Evolutionary conservation across 1,140 invertebrate species (phyloP).

Genomic region (Pseudomyrmex dendroicus): DNA sequence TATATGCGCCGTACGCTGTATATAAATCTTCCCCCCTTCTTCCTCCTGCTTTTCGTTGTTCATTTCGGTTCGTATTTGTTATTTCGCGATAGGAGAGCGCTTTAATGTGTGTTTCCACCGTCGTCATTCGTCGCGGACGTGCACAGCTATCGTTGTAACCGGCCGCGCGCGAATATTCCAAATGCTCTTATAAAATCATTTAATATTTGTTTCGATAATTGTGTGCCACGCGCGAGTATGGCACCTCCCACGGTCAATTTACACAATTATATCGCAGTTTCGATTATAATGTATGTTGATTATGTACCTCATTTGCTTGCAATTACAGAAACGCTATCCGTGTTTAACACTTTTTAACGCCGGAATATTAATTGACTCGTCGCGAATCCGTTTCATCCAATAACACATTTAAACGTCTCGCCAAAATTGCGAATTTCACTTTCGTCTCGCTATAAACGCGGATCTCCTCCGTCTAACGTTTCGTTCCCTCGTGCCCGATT

Average conservation of each 20-base stretch:
- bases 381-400: constrained; percentile 58
- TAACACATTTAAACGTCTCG: constrained; percentile 56
- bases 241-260: constrained; percentile 57
- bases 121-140: constrained; percentile 5
- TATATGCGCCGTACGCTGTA: neutral
- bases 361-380: constrained; percentile 53
- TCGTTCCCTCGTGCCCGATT: constrained; percentile 13
- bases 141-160: constrained; percentile 31
- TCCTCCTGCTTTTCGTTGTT: neutral
- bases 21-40: neutral
- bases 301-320: constrained; percentile 55
- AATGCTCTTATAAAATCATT: constrained; percentile 54
- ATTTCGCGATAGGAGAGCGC: neutral
- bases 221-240: constrained; percentile 25
- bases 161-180: constrained; percentile 45
- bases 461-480: constrained; percentile 36
- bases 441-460: constrained; percentile 11
- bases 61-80: neutral
- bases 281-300: constrained; percentile 59
- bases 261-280: constrained; percentile 57
- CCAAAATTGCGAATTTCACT: constrained; percentile 55
- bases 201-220: constrained; percentile 61
- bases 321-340: constrained; percentile 59
- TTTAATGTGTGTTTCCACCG: constrained; percentile 46
- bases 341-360: constrained; percentile 59